Evolutionary conservation across 2,888 invertebrate genomes (phyloP), one percentile per base, ranked within the genome.

Genomic region (Sinodicranocentrus sp.): DNA sequence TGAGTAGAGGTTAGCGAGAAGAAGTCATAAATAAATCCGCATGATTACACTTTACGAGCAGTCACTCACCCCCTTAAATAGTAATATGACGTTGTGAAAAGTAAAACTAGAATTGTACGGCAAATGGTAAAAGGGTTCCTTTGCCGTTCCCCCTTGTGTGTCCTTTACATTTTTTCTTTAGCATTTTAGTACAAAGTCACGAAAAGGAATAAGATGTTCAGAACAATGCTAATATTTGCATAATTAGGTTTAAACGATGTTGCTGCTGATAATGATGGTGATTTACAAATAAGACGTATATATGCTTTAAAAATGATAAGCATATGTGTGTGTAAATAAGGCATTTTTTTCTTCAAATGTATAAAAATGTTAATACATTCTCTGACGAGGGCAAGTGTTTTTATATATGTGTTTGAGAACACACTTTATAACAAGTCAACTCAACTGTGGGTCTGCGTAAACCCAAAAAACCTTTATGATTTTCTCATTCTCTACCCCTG

Each of bases 161-260:
- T 59, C 23, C 59, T 23, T 21, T 21, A 61, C 59, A 23, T 59
- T 59, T 23, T 59, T 6, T 21, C 54, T 52, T 5, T n/a, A 17
- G 15, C 21, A 59, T 25, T 15, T 61, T 26, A n/a, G 43, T 73
- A 21, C 23, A 68, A 57, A 57, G 68, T 77, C 77, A 77, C 77
- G 77, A 77, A 54, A 43, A 57, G 28, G 26, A 23, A 76, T 65
- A 65, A 21, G 19, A 39, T 33, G 39, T 65, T 8, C 26, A 48
- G 33, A 59, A 33, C 57, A 57, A 44, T 57, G 59, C 39, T 54
- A 82, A 82, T 44, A 82, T 68, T 82, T 73, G 73, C 73, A 82
- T 82, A 82, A 82, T 80, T 72, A 67, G 65, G 57, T 43, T 52
- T 71, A 79, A 71, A 71, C 71, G 79, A 71, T 79, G 71, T 19